phyloP scores from a whole-genome alignment of 2,888 invertebrate genomes.

The Serrognathus titanus region DNA sequence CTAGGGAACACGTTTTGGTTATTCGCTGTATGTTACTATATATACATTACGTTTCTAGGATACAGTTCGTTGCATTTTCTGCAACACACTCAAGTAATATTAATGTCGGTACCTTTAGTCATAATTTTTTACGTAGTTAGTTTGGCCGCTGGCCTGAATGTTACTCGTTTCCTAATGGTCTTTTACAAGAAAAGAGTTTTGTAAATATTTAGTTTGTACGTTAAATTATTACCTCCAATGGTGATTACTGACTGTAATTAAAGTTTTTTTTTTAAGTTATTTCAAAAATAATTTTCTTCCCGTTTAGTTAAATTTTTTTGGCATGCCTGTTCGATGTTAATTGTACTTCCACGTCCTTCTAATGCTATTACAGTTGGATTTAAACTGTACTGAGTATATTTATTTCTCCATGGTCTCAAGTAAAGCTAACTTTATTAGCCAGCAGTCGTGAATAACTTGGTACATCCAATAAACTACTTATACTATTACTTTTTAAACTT shows the following conservation, averaged over 20 bases:
- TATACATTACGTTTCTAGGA: conserved; percentile 96
- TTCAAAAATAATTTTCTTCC: too few species aligned
- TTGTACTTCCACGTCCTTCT: not conserved
- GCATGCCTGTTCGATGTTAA: not conserved
- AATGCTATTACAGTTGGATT: not conserved
- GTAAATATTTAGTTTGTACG: conserved; percentile 1
- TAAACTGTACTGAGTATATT: not conserved
- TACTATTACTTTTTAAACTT: too few species aligned
- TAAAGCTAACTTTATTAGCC: too few species aligned
- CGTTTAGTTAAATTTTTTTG: too few species aligned
- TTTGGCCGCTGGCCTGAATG: conserved; percentile 76
- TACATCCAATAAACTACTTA: too few species aligned
- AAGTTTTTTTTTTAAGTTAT: not conserved
- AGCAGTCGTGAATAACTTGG: too few species aligned
- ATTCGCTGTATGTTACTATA: conserved; percentile 83
- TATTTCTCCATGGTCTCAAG: too few species aligned
- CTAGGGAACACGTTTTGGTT: conserved; percentile 94
- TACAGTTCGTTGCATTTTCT: conserved; percentile 89
- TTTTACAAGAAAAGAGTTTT: conserved; percentile 75
- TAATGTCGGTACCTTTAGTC: conserved; percentile 78
- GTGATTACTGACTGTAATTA: not conserved
- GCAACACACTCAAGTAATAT: conserved; percentile 77
- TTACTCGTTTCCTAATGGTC: conserved; percentile 74
- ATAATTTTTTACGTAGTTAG: conserved; percentile 75
- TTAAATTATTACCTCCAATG: not conserved